phyloP scores from a whole-genome alignment of 2,888 invertebrate species.

The Isotomurus palustris region DNA sequence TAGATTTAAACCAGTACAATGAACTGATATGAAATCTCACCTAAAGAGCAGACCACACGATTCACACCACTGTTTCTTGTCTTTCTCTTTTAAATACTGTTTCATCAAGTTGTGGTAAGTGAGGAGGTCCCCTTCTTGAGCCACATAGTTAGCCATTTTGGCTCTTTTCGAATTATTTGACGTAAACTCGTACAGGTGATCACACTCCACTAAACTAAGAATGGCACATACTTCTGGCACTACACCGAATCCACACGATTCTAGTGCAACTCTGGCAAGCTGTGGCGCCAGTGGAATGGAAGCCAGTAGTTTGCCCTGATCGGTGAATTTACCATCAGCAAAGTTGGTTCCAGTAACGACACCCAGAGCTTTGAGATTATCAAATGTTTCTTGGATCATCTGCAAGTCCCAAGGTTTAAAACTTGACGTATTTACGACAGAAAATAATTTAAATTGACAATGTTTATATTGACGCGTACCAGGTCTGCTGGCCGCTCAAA shows the following conservation, averaged over 20 bases:
- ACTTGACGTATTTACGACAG: too few species aligned
- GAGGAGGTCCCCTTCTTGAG: constrained; percentile 85
- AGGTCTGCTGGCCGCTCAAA: constrained; percentile 72
- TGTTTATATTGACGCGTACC: constrained; percentile 10
- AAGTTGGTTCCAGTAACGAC: neutral
- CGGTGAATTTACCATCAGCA: too few species aligned
- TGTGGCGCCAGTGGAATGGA: constrained; percentile 88
- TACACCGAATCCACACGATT: constrained; percentile 66
- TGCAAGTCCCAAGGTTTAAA: too few species aligned
- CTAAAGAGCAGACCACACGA: too few species aligned
- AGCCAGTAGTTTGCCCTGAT: constrained; percentile 53
- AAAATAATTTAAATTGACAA: neutral
- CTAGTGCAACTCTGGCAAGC: constrained; percentile 73
- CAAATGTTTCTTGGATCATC: too few species aligned
- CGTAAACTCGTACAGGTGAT: neutral
- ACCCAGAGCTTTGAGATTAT: neutral
- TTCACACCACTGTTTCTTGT: constrained; percentile 49
- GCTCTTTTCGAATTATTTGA: neutral
- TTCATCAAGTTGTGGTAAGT: constrained; percentile 84
- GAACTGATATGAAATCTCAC: too few species aligned
- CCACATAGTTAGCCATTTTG: constrained; percentile 63
- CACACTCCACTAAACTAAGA: constrained; percentile 22
- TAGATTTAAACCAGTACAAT: neutral
- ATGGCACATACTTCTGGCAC: constrained; percentile 49
- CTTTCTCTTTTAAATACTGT: constrained; percentile 66